These are phyloP conservation scores for Carassius gibelio DNA, from an alignment of 2,113 vertebrate genomes.

Conservation along the genomic window DNA sequence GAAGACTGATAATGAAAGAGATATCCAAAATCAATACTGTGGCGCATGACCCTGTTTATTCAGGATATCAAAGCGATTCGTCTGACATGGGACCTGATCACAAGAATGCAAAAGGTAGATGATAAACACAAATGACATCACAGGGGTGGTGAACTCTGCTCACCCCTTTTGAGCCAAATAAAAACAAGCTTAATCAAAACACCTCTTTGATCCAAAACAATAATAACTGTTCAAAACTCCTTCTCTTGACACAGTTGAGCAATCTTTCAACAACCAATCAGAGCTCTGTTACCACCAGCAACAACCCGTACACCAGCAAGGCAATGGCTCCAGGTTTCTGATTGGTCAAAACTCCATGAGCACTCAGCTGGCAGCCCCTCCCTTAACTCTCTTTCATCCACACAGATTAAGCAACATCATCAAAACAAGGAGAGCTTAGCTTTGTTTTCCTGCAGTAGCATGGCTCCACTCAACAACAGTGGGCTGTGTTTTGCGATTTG, in stretches of 20 bases:
- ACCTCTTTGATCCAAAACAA: slow-evolving; percentile 67
- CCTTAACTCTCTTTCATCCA: slow-evolving; percentile 55
- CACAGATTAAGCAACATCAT: slow-evolving; percentile 74
- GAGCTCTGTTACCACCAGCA: slow-evolving; percentile 79
- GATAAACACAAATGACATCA: slow-evolving; percentile 18
- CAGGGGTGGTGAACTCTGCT: background rate
- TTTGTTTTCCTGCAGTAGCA: slow-evolving; percentile 74
- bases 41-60: slow-evolving; percentile 20
- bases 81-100: background rate
- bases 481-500: slow-evolving; percentile 48
- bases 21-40: slow-evolving; percentile 27
- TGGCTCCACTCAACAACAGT: slow-evolving; percentile 59
- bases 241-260: slow-evolving; percentile 65
- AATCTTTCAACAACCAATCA: slow-evolving; percentile 71
- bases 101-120: background rate
- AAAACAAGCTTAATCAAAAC: slow-evolving; percentile 74
- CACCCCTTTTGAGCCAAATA: slow-evolving; percentile 49
- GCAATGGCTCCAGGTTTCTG: slow-evolving; percentile 57
- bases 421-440: slow-evolving; percentile 79
- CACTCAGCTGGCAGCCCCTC: slow-evolving; percentile 45
- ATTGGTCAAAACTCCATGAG: slow-evolving; percentile 65
- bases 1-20: slow-evolving; percentile 15
- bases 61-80: background rate
- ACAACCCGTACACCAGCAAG: slow-evolving; percentile 69
- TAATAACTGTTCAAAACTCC: slow-evolving; percentile 52